phyloP scores from a whole-genome alignment of 2,888 invertebrate species.

The Elysia crispata region DNA sequence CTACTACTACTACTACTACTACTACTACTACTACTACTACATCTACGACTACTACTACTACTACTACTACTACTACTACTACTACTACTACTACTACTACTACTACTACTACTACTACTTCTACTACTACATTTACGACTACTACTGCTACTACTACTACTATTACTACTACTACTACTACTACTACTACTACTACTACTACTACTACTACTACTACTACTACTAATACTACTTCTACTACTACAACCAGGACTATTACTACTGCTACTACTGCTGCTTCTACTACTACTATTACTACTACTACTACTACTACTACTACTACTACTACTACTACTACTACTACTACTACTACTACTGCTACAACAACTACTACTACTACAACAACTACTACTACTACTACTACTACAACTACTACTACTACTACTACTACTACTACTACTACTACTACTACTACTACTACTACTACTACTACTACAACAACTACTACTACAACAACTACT shows the following conservation, averaged over 20 bases:
- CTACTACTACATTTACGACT: neutral
- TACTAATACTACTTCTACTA: no score
- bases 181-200: constrained; percentile 9
- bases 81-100: constrained; percentile 9
- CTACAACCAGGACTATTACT: no score
- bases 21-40: constrained; percentile 2
- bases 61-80: constrained; percentile 9
- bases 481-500: neutral
- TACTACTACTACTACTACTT: constrained; percentile 4
- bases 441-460: constrained; percentile 12
- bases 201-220: no score
- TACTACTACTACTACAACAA: constrained; percentile 9
- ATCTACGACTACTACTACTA: no score
- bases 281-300: no score
- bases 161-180: constrained; percentile 1
- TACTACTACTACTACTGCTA: no score
- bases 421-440: neutral
- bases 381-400: neutral
- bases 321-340: no score
- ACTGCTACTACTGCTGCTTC: no score
- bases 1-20: constrained; percentile 2
- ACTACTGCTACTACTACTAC: no score
- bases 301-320: no score
- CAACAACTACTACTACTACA: no score
- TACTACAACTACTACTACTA: constrained; percentile 6